These are phyloP conservation scores for Drosophila longiperda DNA, from an alignment of 2,888 invertebrate genomes.

Conservation along the genomic window DNA sequence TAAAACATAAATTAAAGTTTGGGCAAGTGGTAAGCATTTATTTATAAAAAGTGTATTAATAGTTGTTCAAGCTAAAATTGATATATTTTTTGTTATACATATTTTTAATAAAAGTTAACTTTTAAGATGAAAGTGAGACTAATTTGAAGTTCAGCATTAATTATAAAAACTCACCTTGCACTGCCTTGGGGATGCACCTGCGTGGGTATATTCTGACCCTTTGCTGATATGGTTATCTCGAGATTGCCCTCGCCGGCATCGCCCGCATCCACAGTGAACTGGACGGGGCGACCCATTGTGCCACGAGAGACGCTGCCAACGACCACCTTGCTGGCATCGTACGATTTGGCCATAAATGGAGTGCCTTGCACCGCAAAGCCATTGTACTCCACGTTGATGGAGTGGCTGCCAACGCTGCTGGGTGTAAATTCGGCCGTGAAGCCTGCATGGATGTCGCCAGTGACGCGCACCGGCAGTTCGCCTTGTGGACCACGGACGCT, in stretches of 20 bases:
- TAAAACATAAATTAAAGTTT: too few relatives aligned
- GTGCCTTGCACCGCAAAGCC: constrained; percentile 95
- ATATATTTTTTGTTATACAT: not conserved
- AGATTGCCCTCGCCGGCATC: constrained; percentile 98
- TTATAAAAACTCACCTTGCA: constrained; percentile 84
- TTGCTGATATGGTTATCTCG: constrained; percentile 97
- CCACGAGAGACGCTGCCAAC: constrained; percentile 92
- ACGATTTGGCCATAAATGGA: constrained; percentile 95
- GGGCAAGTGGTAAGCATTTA: not conserved
- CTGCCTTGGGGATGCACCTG: constrained; percentile 97
- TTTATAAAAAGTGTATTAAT: not conserved
- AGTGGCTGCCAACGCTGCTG: constrained; percentile 95
- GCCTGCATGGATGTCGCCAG: constrained; percentile 94
- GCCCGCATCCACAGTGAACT: constrained; percentile 97
- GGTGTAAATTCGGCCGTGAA: constrained; percentile 97
- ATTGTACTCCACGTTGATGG: constrained; percentile 95
- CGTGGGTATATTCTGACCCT: constrained; percentile 96
- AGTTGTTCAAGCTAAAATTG: not conserved
- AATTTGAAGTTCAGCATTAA: not conserved
- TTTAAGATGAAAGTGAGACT: not conserved
- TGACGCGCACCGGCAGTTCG: constrained; percentile 94
- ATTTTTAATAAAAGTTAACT: not conserved
- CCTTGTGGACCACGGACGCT: constrained; percentile 94
- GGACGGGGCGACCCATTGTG: constrained; percentile 96
- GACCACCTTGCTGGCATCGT: constrained; percentile 94